Conservation (phyloP, 2,888 invertebrate species). For the Nemurella pictetii region DNA sequence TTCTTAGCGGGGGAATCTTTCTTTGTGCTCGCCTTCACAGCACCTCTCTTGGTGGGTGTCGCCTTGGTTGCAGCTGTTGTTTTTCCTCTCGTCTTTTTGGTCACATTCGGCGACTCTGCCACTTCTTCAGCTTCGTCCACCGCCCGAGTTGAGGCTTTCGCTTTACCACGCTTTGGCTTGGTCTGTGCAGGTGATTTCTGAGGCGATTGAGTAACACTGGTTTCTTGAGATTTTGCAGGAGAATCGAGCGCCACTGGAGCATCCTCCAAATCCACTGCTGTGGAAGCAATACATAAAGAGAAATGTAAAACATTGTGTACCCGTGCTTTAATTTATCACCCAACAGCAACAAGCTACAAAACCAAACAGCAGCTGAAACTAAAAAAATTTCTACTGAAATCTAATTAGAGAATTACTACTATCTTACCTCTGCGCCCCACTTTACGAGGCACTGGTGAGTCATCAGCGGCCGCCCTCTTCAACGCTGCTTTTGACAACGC, state of each 20-base stretch:
- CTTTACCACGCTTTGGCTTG: not conserved
- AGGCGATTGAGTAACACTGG: no score
- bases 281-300: no score
- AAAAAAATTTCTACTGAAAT: not conserved
- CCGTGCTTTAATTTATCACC: no score
- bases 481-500: not conserved
- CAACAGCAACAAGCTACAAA: no score
- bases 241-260: no score
- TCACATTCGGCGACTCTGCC: not conserved
- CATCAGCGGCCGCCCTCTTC: not conserved
- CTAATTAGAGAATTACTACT: not conserved
- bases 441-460: not conserved
- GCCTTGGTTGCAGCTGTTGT: no score
- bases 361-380: not conserved
- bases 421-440: not conserved
- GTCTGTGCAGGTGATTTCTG: not conserved
- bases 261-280: no score
- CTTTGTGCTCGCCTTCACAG: not conserved
- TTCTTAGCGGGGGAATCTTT: constrained; percentile 3
- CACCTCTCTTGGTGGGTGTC: no score
- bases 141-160: no score
- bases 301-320: no score
- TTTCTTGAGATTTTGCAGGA: no score
- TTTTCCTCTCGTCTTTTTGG: not conserved
- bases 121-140: not conserved